Evolutionary conservation across 2,888 invertebrate species (phyloP).

Genomic region (Oxystoma pomonae): DNA sequence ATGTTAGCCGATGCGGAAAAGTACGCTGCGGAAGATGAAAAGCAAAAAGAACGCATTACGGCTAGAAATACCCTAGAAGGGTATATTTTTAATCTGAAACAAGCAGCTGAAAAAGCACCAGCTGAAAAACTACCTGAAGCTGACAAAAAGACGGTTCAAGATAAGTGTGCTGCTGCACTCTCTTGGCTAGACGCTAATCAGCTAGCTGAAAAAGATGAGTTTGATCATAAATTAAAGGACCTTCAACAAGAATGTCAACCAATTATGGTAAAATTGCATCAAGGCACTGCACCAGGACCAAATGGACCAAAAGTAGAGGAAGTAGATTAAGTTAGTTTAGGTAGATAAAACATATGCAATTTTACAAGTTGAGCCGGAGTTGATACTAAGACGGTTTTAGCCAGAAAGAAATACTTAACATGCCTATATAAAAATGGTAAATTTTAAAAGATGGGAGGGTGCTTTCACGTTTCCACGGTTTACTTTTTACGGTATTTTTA

Average conservation of each 20-base stretch:
- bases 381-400: no score
- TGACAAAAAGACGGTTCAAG: conserved; percentile 66
- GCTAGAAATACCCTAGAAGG: conserved; percentile 74
- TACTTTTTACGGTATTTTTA: no score
- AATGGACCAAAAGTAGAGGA: conserved; percentile 61
- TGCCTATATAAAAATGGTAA: no score
- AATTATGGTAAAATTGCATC: conserved; percentile 80
- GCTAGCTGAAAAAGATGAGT: conserved; percentile 73
- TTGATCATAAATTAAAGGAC: conserved; percentile 71
- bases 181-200: conserved; percentile 79
- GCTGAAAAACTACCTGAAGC: conserved; percentile 63
- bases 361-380: no score
- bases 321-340: conserved; percentile 53
- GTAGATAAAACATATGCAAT: no score
- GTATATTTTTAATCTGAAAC: conserved; percentile 68
- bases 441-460: no score
- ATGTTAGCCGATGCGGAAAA: conserved; percentile 80
- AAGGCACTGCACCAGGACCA: conserved; percentile 48
- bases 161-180: conserved; percentile 67
- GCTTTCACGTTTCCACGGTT: no score
- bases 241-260: conserved; percentile 72
- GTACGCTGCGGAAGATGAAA: conserved; percentile 72
- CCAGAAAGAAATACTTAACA: no score
- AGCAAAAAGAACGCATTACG: conserved; percentile 62
- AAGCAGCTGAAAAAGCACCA: conserved; percentile 62